A percentile compares a stretch with the other conserved stretches of the same genome.
These are phyloP conservation scores for Agraylea sexmaculata DNA, from an alignment of 1,140 invertebrate species.

Conservation along the genomic window DNA sequence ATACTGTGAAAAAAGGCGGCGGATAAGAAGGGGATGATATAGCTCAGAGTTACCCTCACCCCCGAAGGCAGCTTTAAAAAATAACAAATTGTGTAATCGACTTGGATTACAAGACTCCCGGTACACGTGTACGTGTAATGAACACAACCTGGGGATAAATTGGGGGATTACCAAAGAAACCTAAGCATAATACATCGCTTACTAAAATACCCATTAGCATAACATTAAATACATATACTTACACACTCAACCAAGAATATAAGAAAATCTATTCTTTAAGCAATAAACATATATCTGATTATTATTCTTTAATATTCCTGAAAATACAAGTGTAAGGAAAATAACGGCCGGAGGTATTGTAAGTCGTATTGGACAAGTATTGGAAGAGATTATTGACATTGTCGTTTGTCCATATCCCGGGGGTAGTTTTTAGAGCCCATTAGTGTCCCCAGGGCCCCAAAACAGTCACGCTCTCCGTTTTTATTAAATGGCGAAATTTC, in stretches of 20 bases:
- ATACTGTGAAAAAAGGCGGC: constrained; percentile 13
- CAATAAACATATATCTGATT: too few relatives aligned
- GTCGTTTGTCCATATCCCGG: constrained; percentile 15
- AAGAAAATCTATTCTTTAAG: too few relatives aligned
- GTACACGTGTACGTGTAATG: constrained; percentile 22
- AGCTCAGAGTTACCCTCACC: not conserved
- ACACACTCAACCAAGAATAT: too few relatives aligned
- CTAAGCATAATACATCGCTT: too few relatives aligned
- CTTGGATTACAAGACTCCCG: constrained; percentile 21
- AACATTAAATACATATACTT: too few relatives aligned
- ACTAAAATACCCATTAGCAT: too few relatives aligned
- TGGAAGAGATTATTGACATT: too few relatives aligned
- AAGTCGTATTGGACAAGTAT: too few relatives aligned
- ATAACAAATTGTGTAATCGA: constrained; percentile 23
- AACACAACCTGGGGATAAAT: constrained; percentile 9
- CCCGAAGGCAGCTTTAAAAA: constrained; percentile 9
- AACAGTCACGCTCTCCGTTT: constrained; percentile 14
- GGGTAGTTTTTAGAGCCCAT: constrained; percentile 21
- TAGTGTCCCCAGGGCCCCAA: constrained; percentile 16
- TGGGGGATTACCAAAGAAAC: too few relatives aligned
- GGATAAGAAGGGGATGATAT: constrained; percentile 8
- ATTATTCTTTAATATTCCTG: too few relatives aligned
- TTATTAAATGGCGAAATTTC: constrained; percentile 23
- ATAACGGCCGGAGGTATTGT: too few relatives aligned
- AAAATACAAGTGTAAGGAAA: too few relatives aligned